Percentiles rank a stretch among this genome's conserved stretches.
Conservation (phyloP, 2,797 vertebrate genomes). For the Streptopelia turtur region DNA sequence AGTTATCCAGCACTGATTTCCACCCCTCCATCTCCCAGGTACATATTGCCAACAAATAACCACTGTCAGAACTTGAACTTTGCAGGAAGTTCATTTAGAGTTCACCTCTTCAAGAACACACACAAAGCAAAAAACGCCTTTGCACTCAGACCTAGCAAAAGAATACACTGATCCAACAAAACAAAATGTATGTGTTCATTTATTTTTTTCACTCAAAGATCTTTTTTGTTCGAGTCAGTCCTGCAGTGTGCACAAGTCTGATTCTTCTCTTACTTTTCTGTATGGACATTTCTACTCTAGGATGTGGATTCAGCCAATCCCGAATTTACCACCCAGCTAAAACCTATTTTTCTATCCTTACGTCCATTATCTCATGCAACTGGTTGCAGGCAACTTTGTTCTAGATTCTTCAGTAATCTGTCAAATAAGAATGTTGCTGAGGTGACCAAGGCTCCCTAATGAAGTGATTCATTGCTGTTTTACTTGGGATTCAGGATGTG, state of each 20-base stretch:
- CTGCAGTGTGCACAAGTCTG: background rate
- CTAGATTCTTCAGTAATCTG: background rate
- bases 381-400: background rate
- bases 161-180: background rate
- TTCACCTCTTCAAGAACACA: background rate
- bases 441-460: background rate
- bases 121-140: rapidly evolving
- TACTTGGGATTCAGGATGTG: background rate
- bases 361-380: background rate
- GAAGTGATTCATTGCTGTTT: background rate
- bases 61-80: background rate
- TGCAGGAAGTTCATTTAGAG: background rate
- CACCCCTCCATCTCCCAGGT: rapidly evolving
- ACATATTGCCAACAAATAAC: background rate
- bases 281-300: background rate
- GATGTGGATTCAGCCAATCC: background rate
- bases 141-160: background rate
- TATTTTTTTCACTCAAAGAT: background rate
- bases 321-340: background rate
- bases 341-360: background rate
- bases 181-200: background rate
- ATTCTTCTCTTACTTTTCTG: background rate
- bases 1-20: background rate
- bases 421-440: background rate
- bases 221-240: background rate